These are phyloP conservation scores for Eurystomus glaucurus DNA, from an alignment of 2,797 vertebrate genomes.

Conservation along the genomic window DNA sequence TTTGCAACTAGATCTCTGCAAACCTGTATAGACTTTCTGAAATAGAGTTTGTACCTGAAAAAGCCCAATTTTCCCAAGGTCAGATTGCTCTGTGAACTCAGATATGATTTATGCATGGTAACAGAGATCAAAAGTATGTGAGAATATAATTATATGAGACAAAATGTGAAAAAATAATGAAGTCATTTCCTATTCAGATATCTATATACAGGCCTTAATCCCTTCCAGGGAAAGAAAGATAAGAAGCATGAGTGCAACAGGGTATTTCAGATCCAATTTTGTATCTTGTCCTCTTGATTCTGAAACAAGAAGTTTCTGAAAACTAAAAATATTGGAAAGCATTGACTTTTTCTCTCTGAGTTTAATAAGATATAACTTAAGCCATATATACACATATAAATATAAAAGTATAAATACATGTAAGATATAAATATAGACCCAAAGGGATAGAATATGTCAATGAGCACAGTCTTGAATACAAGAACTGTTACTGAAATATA, in stretches of 20 bases:
- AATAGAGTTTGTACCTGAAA: slow-evolving; percentile 22
- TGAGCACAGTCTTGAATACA: not conserved
- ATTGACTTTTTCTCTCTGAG: not conserved
- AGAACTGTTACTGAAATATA: not conserved
- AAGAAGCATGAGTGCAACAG: not conserved
- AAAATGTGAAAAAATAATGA: slow-evolving; percentile 61
- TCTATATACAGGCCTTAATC: slow-evolving; percentile 10
- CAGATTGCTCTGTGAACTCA: slow-evolving; percentile 27
- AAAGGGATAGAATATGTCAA: not conserved
- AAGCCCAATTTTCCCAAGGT: slow-evolving; percentile 56
- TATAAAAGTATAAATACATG: not conserved
- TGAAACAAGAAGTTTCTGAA: not conserved
- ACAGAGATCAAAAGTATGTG: slow-evolving; percentile 58
- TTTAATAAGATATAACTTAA: not conserved
- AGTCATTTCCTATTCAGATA: not conserved
- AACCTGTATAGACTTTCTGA: not conserved
- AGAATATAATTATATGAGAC: slow-evolving; percentile 45
- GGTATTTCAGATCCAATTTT: slow-evolving; percentile 3
- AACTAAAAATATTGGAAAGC: not conserved
- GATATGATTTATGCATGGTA: slow-evolving; percentile 58
- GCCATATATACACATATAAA: not conserved
- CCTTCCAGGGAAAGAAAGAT: not conserved
- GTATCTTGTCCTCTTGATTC: not conserved
- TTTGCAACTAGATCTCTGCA: slow-evolving; percentile 3
- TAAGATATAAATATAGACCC: not conserved